Percentiles rank a stretch among this genome's conserved stretches.
Conservation (phyloP, 2,113 vertebrate species). For the Pithys albifrons region DNA sequence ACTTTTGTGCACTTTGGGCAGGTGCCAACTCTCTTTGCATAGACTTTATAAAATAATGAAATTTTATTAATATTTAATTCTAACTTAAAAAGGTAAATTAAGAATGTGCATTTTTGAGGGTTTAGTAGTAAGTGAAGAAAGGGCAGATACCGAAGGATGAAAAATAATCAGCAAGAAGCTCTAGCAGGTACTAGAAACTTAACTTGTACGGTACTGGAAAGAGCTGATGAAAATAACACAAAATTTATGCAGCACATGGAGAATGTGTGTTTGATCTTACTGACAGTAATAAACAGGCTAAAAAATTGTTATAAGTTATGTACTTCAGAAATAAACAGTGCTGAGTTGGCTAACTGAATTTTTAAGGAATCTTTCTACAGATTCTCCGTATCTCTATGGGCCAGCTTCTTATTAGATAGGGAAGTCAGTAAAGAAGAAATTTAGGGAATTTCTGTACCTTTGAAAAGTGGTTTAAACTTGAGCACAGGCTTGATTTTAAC, state of each 20-base stretch:
- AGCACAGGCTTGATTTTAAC: not conserved
- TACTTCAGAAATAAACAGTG: not conserved
- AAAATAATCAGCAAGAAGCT: not conserved
- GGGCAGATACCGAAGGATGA: not conserved
- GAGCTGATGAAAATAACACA: not conserved
- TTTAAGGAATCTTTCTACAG: not conserved
- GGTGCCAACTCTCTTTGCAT: not conserved
- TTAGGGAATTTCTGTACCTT: not conserved
- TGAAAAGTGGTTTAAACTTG: not conserved
- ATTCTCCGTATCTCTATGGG: not conserved
- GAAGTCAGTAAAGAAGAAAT: not conserved
- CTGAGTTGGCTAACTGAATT: not conserved
- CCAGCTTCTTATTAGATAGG: not conserved
- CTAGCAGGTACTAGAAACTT: not conserved
- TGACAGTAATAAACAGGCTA: not conserved
- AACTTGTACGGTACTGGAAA: not conserved
- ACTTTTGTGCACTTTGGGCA: not conserved
- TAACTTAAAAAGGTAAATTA: not conserved
- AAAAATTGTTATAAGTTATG: not conserved
- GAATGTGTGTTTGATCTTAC: not conserved
- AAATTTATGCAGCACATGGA: not conserved
- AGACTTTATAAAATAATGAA: not conserved
- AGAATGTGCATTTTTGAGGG: not conserved
- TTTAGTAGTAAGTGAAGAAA: not conserved
- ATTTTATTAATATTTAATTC: not conserved